Evolutionary conservation across 2,888 invertebrate genomes (phyloP).

Genomic region (Meganola albula): DNA sequence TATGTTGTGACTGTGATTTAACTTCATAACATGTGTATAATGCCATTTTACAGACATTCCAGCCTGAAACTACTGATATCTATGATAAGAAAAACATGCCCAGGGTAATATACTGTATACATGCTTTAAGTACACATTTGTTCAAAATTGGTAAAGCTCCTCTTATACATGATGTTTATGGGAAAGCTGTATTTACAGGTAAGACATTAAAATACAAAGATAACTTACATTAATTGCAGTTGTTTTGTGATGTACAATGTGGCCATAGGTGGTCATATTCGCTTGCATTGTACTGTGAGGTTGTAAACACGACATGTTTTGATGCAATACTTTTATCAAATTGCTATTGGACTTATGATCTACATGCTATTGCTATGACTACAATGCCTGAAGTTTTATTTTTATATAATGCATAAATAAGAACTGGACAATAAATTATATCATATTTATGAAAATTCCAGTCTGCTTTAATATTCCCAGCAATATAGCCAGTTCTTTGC

Average conservation of each 20-base stretch:
- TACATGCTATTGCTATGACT: no score
- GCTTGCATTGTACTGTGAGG: no score
- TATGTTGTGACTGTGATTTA: background rate
- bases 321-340: no score
- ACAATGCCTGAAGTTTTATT: no score
- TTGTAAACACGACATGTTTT: no score
- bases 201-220: conserved; percentile 15
- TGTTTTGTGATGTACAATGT: background rate
- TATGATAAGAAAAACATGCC: conserved; percentile 91
- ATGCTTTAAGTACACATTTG: conserved; percentile 83
- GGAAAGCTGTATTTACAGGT: conserved; percentile 85
- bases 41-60: conserved; percentile 80
- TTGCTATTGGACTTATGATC: no score
- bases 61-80: conserved; percentile 89
- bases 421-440: no score
- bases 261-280: no score
- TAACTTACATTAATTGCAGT: background rate
- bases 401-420: no score
- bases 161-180: conserved; percentile 85
- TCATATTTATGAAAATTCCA: no score
- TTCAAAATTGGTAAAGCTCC: conserved; percentile 84
- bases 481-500: no score
- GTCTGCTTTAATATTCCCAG: no score
- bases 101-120: conserved; percentile 85
- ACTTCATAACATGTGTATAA: conserved; percentile 3